Evolutionary conservation across 2,888 invertebrate genomes (phyloP).

Genomic region (Pandemis corylana): DNA sequence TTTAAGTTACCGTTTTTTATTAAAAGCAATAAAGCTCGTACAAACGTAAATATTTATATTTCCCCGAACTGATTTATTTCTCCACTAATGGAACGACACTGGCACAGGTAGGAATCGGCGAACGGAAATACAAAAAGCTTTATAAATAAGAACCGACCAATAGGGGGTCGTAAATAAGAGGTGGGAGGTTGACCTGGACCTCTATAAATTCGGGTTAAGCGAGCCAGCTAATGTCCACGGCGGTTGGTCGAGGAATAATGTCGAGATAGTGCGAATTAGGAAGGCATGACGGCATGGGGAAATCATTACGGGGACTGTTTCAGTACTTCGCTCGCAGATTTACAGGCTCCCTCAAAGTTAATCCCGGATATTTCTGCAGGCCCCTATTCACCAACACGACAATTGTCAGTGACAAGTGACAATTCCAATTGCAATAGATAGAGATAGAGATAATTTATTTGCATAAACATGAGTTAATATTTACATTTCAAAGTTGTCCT

Average conservation of each 20-base stretch:
- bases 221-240: slow-evolving; percentile 15
- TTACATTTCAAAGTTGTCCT: no score
- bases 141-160: slow-evolving; percentile 10
- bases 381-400: no score
- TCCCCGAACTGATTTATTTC: neutral
- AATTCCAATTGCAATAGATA: no score
- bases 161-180: slow-evolving; percentile 10
- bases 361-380: no score
- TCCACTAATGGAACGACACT: slow-evolving; percentile 13
- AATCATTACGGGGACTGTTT: neutral
- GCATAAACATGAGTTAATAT: no score
- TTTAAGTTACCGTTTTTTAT: slow-evolving; percentile 4
- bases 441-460: no score
- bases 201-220: slow-evolving; percentile 20
- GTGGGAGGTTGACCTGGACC: slow-evolving; percentile 5
- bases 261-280: slow-evolving; percentile 13
- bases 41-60: slow-evolving; percentile 25
- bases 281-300: neutral
- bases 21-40: slow-evolving; percentile 7
- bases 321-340: neutral
- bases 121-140: slow-evolving; percentile 11
- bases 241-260: slow-evolving; percentile 19
- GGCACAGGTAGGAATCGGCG: slow-evolving; percentile 3
- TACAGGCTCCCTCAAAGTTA: no score
- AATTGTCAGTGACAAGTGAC: no score